Conservation (phyloP, 2,888 invertebrate species). For the Amorpha juglandis region DNA sequence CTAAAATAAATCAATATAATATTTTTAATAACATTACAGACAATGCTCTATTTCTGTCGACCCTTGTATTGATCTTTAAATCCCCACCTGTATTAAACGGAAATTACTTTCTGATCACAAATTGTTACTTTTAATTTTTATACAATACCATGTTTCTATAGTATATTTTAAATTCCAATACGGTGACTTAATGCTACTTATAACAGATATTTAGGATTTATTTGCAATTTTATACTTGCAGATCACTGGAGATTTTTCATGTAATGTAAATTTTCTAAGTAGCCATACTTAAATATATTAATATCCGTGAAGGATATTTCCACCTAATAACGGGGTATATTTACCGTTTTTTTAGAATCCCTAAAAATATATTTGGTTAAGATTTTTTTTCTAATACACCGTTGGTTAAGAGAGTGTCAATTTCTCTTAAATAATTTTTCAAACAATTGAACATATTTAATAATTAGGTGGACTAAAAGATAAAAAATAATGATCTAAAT, state of each 20-base stretch:
- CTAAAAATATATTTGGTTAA: background rate
- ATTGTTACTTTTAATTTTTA: background rate
- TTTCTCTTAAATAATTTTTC: background rate
- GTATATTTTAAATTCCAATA: background rate
- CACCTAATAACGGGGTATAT: background rate
- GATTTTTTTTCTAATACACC: background rate
- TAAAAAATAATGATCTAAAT: background rate
- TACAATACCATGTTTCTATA: background rate
- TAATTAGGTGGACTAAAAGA: background rate
- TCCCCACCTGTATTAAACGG: background rate
- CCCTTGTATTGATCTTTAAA: background rate
- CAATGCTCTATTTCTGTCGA: too few species aligned
- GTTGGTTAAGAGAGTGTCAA: background rate
- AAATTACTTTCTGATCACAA: background rate
- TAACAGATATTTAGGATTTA: background rate
- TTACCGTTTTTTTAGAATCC: background rate
- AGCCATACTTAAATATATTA: constrained; percentile 19
- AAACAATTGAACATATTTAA: background rate
- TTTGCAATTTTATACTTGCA: background rate
- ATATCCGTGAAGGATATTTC: background rate
- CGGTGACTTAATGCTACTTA: too few species aligned
- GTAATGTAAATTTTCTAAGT: background rate
- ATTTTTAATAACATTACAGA: too few species aligned
- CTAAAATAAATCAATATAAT: too few species aligned
- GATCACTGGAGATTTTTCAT: constrained; percentile 9